Percentiles rank a stretch among this genome's conserved stretches.
Evolutionary conservation across 2,888 invertebrate species (phyloP).

Genomic region (Ramazzottius varieornatus): DNA sequence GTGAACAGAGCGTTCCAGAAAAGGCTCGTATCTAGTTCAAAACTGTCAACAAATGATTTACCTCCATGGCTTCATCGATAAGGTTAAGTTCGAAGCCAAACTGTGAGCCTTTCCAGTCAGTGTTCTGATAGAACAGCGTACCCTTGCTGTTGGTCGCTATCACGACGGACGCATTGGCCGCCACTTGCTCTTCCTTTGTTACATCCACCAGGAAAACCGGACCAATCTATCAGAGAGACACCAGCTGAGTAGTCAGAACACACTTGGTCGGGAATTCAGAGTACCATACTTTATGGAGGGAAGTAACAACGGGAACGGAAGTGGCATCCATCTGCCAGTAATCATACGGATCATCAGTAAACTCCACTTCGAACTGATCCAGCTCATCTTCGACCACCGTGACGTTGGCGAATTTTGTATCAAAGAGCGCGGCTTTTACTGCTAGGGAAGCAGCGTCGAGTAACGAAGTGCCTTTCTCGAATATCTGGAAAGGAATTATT

Average conservation of each 20-base stretch:
- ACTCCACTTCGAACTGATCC: slow-evolving; percentile 6
- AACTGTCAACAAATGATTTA: too few species aligned
- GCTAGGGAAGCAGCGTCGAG: slow-evolving; percentile 76
- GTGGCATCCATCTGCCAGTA: background rate
- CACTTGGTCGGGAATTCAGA: background rate
- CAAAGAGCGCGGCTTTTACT: slow-evolving; percentile 66
- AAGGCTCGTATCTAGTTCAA: too few species aligned
- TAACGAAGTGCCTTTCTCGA: slow-evolving; percentile 87
- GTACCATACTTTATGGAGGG: background rate
- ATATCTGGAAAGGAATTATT: slow-evolving; percentile 32
- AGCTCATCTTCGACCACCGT: slow-evolving; percentile 43
- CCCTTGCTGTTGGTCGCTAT: background rate
- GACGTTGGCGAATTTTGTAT: slow-evolving; percentile 52
- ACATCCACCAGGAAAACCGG: slow-evolving; percentile 1
- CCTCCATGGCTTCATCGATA: background rate
- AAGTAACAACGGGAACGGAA: background rate
- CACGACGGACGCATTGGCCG: background rate
- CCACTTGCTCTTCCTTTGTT: background rate
- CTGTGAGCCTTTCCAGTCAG: background rate
- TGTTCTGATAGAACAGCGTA: background rate
- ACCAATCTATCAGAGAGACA: background rate
- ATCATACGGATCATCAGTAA: background rate
- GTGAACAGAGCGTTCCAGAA: too few species aligned
- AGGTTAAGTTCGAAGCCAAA: background rate
- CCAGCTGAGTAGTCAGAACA: background rate